These are phyloP conservation scores for Gymnogyps californianus DNA, from an alignment of 2,113 vertebrate species.

Conservation along the genomic window DNA sequence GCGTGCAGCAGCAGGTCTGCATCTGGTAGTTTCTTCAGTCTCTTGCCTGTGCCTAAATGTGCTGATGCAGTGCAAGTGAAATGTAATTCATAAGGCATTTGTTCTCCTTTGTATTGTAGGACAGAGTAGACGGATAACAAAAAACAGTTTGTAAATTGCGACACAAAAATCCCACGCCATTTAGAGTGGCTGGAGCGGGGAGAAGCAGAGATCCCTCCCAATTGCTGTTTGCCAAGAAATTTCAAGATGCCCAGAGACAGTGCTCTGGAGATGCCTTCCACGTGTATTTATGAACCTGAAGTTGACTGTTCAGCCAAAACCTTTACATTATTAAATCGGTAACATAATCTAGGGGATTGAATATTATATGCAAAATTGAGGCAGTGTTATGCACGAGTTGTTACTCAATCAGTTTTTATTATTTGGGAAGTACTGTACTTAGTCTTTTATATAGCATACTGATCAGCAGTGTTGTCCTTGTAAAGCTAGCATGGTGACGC, in stretches of 20 bases:
- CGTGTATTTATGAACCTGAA: background rate
- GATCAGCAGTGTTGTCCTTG: background rate
- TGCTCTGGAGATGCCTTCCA: background rate
- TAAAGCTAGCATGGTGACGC: background rate
- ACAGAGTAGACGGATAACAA: background rate
- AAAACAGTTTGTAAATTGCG: background rate
- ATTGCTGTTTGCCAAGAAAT: background rate
- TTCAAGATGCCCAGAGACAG: background rate
- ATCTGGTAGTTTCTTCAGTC: background rate
- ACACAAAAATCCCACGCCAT: background rate
- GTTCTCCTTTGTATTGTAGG: background rate
- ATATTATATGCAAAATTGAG: background rate
- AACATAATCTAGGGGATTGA: background rate
- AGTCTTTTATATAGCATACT: background rate
- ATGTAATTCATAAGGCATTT: background rate
- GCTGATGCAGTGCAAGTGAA: background rate
- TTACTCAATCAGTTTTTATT: background rate
- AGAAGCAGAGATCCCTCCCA: background rate
- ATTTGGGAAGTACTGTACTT: background rate
- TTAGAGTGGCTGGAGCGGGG: background rate
- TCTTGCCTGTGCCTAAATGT: background rate
- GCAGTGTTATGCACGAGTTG: background rate
- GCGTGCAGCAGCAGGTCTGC: background rate
- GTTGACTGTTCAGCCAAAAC: background rate
- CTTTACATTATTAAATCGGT: accelerated